Evolutionary conservation across 2,797 vertebrate genomes (phyloP), one percentile per base, ranked within the genome.

Genomic region (Bryconaethiops microstoma): DNA sequence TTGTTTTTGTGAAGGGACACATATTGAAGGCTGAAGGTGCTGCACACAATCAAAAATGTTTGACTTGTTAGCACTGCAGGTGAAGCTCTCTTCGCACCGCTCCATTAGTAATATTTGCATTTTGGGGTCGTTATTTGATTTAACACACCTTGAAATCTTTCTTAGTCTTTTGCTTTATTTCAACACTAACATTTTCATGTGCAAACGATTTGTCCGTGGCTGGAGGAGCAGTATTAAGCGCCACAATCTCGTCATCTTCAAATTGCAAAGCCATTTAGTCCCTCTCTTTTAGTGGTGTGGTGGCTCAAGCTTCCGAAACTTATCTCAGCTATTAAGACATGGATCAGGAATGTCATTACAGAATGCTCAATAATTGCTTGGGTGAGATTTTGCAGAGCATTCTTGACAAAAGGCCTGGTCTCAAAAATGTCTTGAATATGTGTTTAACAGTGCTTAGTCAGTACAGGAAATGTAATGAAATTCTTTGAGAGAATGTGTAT

Each of bases 291-390:
- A 65, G 80, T 87, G 42, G 74, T 76, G 25, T 84, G 25, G 72
- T 88, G 83, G 87, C 87, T 84, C 48, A 78, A 69, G 78, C 82
- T 90, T 90, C 78, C 39, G 78, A 85, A 86, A 88, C 78, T 79
- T 79, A 83, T 78, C 74, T 82, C 85, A 85, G 81, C 87, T 88
- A 86, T 86, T 90, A 83, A 88, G 86, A 91, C 91, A 91, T 87
- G 86, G 80, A 90, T 91, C 82, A 85, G 83, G 68, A 70, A 50
- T 74, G 85, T 90, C 87, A 88, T 92, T 92, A 88, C 79, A 86
- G 81, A 88, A 90, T 84, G 88, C 80, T 80, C 8, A 79, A 87
- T 91, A 92, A 91, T 87, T 83, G 85, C 86, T 82, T 81, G 35
- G 78, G 87, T 86, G 86, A 89, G 88, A 89, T 85, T 86, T 85